Base-by-base conservation (phyloP, 2,797 vertebrate species). In the Lindbergichthys nudifrons region DNA sequence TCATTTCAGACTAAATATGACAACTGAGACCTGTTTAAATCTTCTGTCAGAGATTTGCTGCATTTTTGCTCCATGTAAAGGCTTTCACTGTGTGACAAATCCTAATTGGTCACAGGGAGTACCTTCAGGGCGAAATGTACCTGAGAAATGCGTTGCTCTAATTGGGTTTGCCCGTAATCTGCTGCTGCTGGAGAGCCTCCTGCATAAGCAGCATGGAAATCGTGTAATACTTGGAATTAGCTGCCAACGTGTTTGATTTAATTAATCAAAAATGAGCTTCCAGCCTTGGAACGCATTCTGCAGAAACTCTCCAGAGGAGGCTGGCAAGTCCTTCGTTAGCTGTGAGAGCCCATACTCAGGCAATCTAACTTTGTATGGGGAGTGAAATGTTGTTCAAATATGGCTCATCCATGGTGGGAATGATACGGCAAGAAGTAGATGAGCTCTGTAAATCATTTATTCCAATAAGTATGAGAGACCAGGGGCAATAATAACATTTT, bases 241-340 rank as follows among this genome's bases (percentile, higher is more conserved):
- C 90, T 93, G 93, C 92, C 92, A 93, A 93, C 87, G 82, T 86
- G 89, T 93, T 94, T 93, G 92, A 93, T 93, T 93, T 92, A 93
- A 94, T 95, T 93, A 94, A 94, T 94, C 88, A 92, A 83, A 93
- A 93, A 90, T 92, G 77, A 77, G 91, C 91, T 92, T 78, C 83
- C 82, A 92, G 91, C 82, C 81, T 92, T 88, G 89, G 88, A 93
- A 91, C 65, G 43, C 71, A 81, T 65, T 85, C 84, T 64, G 80
- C 65, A 80, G 79, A 82, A 87, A 80, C 75, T 86, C 92, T 94
- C 85, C 70, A 79, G 84, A 89, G 87, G 83, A 86, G 80, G 79
- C 77, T 89, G 84, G 88, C 84, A 85, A 75, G 81, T 87, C 81
- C 84, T 95, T 94, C 94, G 95, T 90, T 95, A 94, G 89, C 94